Evolutionary conservation across 2,113 vertebrate genomes (phyloP), one percentile per base, ranked within the genome.

Genomic region (Phrynocephalus versicolor): DNA sequence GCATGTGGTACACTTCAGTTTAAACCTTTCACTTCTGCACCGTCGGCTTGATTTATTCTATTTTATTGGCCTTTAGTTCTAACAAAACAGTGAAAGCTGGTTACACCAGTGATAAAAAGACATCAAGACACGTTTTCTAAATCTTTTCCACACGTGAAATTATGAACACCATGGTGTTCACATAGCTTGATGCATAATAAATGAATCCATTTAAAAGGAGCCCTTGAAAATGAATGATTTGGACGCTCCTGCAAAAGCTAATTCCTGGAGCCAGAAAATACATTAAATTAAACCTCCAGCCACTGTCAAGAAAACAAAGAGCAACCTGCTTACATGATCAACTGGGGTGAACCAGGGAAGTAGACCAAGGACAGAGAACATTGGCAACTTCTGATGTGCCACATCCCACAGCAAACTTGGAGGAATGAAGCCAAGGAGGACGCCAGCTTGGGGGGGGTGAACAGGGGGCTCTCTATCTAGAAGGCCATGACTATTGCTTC

Each of bases 381-480:
- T 0, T 8, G 74, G 83, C 69, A 10, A 60, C 0, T 88, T 35
- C 67, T 78, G 85, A 79, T 64, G 8, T 27, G 25, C 62, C 19
- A 88, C 86, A 82, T 33, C 27, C 13, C 21, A 12, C 16, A 23
- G 8, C 7, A 21, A 73, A 41, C 9, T 21, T 2, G 39, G 25
- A 23, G 19, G 2, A 7, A 27, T 9, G 41, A 16, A 13, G 14
- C 15, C 3, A 51, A 21, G 25, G n/a, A n/a, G 8, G 30, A 5
- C 8, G 91, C 83, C 90, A 82, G 79, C 86, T 80, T 57, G 33
- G 16, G 14, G 33, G 67, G 33, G 16, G 14, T 70, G 67, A 35
- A 51, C 10, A 10, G 10, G 45, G 10, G 45, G 45, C 45, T 51
- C 45, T 51, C 45, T 10, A 51, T n/a, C n/a, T n/a, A n/a, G n/a